Conservation (phyloP, 2,797 vertebrate genomes). For the Aphelocoma californica region DNA sequence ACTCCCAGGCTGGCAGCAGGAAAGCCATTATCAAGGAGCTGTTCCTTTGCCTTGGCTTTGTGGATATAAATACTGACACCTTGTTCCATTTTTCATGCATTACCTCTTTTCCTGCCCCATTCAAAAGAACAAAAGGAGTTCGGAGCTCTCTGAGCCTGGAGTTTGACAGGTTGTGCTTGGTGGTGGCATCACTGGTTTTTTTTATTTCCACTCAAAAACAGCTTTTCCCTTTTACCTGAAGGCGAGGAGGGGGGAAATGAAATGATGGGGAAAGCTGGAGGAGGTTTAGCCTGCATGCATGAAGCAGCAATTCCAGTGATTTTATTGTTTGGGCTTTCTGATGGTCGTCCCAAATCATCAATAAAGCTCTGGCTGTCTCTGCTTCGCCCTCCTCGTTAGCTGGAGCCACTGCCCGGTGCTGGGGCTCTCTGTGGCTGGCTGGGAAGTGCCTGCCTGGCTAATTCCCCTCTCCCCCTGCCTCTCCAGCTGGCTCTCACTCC, state of each 20-base stretch:
- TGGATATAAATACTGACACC: conserved; percentile 15
- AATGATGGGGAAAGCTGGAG: not conserved
- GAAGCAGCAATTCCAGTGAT: not conserved
- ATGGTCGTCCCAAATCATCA: not conserved
- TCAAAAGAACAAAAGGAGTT: conserved; percentile 31
- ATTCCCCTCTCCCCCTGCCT: not conserved
- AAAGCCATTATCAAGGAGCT: not conserved
- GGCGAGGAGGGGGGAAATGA: not conserved
- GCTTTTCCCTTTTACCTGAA: not conserved
- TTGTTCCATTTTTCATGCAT: not conserved
- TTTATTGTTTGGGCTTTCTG: not conserved
- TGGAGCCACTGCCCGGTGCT: not conserved
- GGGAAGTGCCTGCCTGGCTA: not conserved
- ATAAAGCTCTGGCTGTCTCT: not conserved
- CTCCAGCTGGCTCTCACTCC: not conserved
- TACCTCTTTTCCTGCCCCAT: not conserved
- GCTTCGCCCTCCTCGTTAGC: not conserved
- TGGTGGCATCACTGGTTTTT: not conserved
- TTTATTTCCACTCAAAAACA: not conserved
- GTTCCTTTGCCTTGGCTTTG: conserved; percentile 13
- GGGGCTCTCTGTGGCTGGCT: not conserved
- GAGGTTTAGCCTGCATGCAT: not conserved
- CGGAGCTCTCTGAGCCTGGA: not conserved
- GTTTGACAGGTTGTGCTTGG: not conserved
- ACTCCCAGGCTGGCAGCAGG: not conserved